A percentile compares a stretch with the other conserved stretches of the same genome.
These are phyloP conservation scores for Nesogale talazaci DNA, from an alignment of 2,113 vertebrate genomes.

Conservation along the genomic window DNA sequence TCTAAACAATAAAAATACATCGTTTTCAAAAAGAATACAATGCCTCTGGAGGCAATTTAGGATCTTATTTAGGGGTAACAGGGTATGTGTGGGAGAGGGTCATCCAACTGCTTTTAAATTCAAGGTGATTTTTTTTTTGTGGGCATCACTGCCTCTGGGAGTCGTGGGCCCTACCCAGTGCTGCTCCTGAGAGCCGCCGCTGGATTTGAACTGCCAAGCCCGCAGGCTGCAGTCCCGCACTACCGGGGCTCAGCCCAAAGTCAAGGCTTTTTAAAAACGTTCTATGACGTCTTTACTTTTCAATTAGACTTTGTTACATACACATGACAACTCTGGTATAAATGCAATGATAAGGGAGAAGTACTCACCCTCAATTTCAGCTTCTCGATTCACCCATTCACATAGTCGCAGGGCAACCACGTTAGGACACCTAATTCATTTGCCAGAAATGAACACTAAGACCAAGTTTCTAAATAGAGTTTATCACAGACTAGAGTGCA, in stretches of 20 bases:
- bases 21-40: constrained; percentile 12
- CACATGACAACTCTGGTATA: background rate
- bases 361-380: background rate
- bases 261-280: background rate
- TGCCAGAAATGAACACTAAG: constrained; percentile 10
- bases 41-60: background rate
- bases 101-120: background rate
- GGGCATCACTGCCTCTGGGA: no score
- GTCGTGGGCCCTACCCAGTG: no score
- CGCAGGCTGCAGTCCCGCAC: no score
- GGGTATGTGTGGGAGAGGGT: background rate
- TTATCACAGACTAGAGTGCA: background rate
- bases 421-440: background rate
- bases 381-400: background rate
- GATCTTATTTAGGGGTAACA: background rate
- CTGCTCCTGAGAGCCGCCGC: no score
- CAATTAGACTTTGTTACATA: background rate
- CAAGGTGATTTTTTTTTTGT: no score
- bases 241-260: no score
- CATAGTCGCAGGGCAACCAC: background rate
- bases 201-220: no score
- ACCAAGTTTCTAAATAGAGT: background rate
- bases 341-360: background rate
- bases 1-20: no score
- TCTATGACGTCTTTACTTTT: background rate